Conservation (phyloP, 2,888 invertebrate species). For the Portevinia maculata region DNA sequence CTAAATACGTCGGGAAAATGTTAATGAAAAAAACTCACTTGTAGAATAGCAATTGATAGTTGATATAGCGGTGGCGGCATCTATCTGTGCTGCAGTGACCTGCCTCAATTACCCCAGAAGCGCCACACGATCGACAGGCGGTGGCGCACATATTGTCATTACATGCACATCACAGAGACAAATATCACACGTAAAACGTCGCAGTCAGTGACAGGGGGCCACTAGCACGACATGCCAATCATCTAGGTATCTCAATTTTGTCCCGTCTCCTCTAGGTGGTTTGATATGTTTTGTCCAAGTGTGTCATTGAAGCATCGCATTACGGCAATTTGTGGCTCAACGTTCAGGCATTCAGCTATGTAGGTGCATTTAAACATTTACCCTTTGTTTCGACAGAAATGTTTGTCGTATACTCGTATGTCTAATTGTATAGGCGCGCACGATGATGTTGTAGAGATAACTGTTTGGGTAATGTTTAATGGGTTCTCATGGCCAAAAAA, state of each 20-base stretch:
- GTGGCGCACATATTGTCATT: constrained; percentile 38
- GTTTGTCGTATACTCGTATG: constrained; percentile 10
- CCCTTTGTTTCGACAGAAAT: constrained; percentile 29
- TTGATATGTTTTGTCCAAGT: constrained; percentile 18
- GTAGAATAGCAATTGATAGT: constrained; percentile 63
- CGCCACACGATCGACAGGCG: constrained; percentile 53
- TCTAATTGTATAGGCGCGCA: constrained; percentile 32
- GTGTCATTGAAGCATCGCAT: constrained; percentile 30
- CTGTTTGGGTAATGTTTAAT: constrained; percentile 36
- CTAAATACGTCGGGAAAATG: constrained; percentile 27
- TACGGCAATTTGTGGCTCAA: constrained; percentile 33
- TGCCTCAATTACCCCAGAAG: constrained; percentile 61
- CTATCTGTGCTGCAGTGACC: constrained; percentile 54
- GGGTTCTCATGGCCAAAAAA: constrained; percentile 40
- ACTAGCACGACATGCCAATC: constrained; percentile 40
- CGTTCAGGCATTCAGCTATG: background rate
- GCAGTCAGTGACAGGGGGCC: constrained; percentile 46
- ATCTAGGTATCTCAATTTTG: constrained; percentile 3
- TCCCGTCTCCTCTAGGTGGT: constrained; percentile 29
- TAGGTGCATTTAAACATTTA: constrained; percentile 19
- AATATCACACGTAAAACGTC: constrained; percentile 45
- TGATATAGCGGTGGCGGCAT: constrained; percentile 27
- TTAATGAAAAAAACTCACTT: constrained; percentile 62
- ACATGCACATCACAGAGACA: constrained; percentile 9
- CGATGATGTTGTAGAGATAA: constrained; percentile 19